Percentiles rank a stretch among this genome's conserved stretches.
Evolutionary conservation across 2,113 vertebrate genomes (phyloP).

Genomic region (Sminthopsis crassicaudata): DNA sequence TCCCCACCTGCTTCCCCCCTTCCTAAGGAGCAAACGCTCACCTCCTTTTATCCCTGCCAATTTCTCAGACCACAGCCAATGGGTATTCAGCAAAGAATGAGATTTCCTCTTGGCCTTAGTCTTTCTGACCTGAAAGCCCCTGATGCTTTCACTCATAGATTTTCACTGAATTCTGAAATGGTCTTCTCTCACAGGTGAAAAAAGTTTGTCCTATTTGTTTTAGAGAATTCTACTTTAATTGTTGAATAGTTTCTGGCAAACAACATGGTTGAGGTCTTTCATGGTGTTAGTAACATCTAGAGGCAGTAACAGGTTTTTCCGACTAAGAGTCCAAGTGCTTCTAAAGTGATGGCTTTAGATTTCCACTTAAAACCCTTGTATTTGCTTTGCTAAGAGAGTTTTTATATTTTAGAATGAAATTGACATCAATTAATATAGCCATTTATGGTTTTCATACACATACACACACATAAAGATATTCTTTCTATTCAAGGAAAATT

Average conservation of each 20-base stretch:
- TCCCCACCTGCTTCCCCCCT: not conserved
- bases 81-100: too few relatives aligned
- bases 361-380: slow-evolving; percentile 30
- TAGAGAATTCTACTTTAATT: too few relatives aligned
- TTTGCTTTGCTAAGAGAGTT: slow-evolving; percentile 11
- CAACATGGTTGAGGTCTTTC: not conserved
- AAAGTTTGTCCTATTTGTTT: too few relatives aligned
- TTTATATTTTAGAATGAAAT: slow-evolving; percentile 24
- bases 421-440: not conserved
- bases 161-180: too few relatives aligned
- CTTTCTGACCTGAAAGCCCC: too few relatives aligned
- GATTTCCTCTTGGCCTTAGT: too few relatives aligned
- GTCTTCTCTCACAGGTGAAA: too few relatives aligned
- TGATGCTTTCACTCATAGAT: too few relatives aligned
- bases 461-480: not conserved
- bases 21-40: not conserved
- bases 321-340: not conserved
- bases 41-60: not conserved
- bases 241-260: too few relatives aligned
- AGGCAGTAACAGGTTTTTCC: not conserved
- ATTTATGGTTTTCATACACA: slow-evolving; percentile 39
- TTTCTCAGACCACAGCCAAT: not conserved
- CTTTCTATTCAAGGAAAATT: slow-evolving; percentile 28
- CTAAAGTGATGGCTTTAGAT: not conserved
- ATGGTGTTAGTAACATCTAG: not conserved